A percentile compares a stretch with the other conserved stretches of the same genome.
Conservation (phyloP, 1,140 invertebrate genomes). For the Temnothorax curvispinosus region DNA sequence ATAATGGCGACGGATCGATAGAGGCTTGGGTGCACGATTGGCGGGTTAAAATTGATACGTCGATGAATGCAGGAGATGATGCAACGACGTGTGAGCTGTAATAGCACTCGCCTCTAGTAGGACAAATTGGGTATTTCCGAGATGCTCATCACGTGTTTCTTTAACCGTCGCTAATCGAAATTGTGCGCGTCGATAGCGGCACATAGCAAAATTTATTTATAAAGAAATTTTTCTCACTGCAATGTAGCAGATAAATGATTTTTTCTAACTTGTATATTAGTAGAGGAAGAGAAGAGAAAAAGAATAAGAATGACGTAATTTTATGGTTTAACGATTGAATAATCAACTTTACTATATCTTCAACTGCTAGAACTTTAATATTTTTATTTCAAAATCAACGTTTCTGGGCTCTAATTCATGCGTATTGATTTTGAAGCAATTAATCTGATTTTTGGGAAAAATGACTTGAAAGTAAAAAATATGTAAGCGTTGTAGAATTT, state of each 20-base stretch:
- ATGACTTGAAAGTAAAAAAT: neutral
- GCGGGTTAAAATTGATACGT: neutral
- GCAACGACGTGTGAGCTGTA: neutral
- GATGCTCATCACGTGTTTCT: neutral
- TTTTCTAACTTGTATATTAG: neutral
- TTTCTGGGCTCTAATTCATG: neutral
- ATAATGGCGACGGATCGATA: conserved; percentile 18
- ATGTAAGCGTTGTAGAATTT: neutral
- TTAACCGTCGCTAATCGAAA: conserved; percentile 1
- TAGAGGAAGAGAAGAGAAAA: neutral
- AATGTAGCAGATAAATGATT: neutral
- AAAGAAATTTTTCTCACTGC: neutral
- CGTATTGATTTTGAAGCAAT: neutral
- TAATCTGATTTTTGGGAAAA: neutral
- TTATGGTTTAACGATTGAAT: neutral
- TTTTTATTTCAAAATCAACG: neutral
- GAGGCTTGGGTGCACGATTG: neutral
- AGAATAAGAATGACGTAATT: neutral
- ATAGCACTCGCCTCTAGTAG: conserved; percentile 5
- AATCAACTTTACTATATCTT: neutral
- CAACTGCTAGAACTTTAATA: neutral
- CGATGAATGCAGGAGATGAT: conserved; percentile 19
- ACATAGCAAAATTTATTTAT: neutral
- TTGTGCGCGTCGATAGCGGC: neutral
- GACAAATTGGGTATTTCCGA: conserved; percentile 40